These are phyloP conservation scores for Lerema accius DNA, from an alignment of 1,140 invertebrate genomes.

Conservation along the genomic window DNA sequence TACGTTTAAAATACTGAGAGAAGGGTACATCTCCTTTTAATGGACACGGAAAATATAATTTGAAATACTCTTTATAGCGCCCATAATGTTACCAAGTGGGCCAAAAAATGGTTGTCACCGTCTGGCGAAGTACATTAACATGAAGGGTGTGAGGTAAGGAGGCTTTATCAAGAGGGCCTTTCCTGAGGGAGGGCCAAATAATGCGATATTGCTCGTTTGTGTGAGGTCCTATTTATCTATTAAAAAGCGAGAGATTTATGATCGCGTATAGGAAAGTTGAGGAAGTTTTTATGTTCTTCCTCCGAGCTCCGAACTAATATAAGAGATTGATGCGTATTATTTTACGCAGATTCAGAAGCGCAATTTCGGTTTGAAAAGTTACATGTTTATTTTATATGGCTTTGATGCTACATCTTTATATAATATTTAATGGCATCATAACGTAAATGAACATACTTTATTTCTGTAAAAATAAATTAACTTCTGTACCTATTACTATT, in stretches of 20 bases:
- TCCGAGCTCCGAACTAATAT: constrained; percentile 63
- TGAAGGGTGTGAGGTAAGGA: constrained; percentile 78
- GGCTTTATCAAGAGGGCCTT: constrained; percentile 80
- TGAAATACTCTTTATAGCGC: constrained; percentile 79
- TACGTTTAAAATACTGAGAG: constrained; percentile 52
- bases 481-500: no score
- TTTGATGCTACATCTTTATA: background rate
- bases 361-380: constrained; percentile 13
- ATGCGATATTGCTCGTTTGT: constrained; percentile 82
- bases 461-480: no score
- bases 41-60: constrained; percentile 79
- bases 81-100: constrained; percentile 80
- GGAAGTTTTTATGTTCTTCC: constrained; percentile 78
- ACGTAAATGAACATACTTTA: no score
- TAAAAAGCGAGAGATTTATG: constrained; percentile 80
- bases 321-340: constrained; percentile 72
- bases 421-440: no score
- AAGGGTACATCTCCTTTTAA: constrained; percentile 72
- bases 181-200: constrained; percentile 81
- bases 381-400: background rate
- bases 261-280: constrained; percentile 72
- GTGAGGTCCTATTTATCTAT: constrained; percentile 81
- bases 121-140: constrained; percentile 80
- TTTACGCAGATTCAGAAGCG: constrained; percentile 36
- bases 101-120: constrained; percentile 82